A percentile compares a stretch with the other conserved stretches of the same genome.
Conservation (phyloP, 2,797 vertebrate species). For the Nannoperca australis region DNA sequence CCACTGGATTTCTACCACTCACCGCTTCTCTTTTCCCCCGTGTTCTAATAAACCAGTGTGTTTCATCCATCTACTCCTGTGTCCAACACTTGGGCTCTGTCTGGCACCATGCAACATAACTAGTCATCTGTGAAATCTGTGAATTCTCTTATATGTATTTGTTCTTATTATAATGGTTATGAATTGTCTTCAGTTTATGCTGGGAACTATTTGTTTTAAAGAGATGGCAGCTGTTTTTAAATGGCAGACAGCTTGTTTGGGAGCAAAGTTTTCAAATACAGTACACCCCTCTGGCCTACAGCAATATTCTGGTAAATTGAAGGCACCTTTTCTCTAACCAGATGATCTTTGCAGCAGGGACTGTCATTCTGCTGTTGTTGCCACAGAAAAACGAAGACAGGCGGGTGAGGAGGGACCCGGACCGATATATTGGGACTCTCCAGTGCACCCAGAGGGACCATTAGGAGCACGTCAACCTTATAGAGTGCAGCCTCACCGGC, state of each 20-base stretch:
- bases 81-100: too few relatives aligned
- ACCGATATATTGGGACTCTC: slow-evolving; percentile 56
- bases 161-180: not conserved
- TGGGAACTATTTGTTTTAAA: not conserved
- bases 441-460: slow-evolving; percentile 64
- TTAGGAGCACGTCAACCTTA: slow-evolving; percentile 62
- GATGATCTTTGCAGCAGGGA: slow-evolving; percentile 49
- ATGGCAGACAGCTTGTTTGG: slow-evolving; percentile 1
- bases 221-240: not conserved
- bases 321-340: slow-evolving; percentile 46
- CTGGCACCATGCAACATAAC: not conserved
- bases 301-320: slow-evolving; percentile 43
- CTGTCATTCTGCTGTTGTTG: slow-evolving; percentile 38
- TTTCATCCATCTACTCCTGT: too few relatives aligned
- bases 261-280: slow-evolving; percentile 24
- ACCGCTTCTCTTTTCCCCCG: too few relatives aligned
- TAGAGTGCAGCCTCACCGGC: slow-evolving; percentile 55
- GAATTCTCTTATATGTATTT: not conserved
- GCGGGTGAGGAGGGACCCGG: slow-evolving; percentile 30
- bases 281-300: slow-evolving; percentile 15
- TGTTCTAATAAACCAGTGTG: too few relatives aligned
- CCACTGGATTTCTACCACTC: too few relatives aligned
- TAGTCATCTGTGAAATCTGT: not conserved
- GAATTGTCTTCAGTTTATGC: not conserved
- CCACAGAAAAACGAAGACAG: slow-evolving; percentile 51